Evolutionary conservation across 2,888 invertebrate species (phyloP).

Genomic region (Pachliopta kotzebuea): DNA sequence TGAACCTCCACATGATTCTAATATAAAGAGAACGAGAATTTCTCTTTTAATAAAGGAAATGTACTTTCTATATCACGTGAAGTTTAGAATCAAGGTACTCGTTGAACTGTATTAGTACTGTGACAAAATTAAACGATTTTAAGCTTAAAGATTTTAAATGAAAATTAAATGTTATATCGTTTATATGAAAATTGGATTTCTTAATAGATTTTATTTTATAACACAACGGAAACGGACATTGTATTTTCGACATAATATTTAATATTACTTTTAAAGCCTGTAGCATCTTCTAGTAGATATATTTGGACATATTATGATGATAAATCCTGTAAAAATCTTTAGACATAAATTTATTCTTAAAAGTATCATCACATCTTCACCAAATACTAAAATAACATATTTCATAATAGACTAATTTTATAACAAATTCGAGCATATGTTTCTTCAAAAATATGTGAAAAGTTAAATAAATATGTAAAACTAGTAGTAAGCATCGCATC

Average conservation of each 20-base stretch:
- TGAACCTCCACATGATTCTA: constrained; percentile 3
- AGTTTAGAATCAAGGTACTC: not conserved
- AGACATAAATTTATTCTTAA: too few relatives aligned
- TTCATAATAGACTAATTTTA: too few relatives aligned
- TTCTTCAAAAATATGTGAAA: not conserved
- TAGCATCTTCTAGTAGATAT: too few relatives aligned
- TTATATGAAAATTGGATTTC: too few relatives aligned
- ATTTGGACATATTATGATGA: too few relatives aligned
- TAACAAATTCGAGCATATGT: not conserved
- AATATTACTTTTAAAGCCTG: too few relatives aligned
- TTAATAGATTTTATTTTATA: too few relatives aligned
- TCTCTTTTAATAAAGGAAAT: constrained; percentile 9
- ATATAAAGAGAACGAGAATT: constrained; percentile 10
- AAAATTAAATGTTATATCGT: not conserved
- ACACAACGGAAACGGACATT: too few relatives aligned
- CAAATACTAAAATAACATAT: too few relatives aligned
- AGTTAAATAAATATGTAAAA: not conserved
- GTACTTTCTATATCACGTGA: not conserved
- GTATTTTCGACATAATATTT: too few relatives aligned
- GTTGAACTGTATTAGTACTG: not conserved
- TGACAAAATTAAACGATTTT: not conserved
- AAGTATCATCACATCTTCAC: too few relatives aligned
- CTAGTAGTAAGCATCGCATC: constrained; percentile 4
- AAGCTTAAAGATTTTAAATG: not conserved
- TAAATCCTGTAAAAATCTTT: too few relatives aligned